Evolutionary conservation across 2,797 vertebrate genomes (phyloP).

Genomic region (Sebastes reedi): DNA sequence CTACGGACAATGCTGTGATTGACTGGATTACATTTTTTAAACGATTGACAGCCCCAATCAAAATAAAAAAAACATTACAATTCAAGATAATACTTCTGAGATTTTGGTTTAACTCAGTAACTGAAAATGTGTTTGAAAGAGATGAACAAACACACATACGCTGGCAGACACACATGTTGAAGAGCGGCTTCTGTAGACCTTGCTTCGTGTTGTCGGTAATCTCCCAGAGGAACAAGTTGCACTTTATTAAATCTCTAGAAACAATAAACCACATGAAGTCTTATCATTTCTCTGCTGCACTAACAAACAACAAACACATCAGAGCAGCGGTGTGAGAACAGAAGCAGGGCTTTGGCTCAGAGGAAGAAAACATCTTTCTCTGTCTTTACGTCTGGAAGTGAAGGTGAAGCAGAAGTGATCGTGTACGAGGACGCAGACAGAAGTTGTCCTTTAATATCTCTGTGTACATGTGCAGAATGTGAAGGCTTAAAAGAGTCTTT

Average conservation of each 20-base stretch:
- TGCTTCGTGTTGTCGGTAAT: constrained; percentile 57
- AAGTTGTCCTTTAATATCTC: background rate
- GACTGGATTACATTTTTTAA: too few species aligned
- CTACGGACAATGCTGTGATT: too few species aligned
- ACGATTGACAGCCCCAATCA: background rate
- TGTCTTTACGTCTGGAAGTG: background rate
- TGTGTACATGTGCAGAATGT: background rate
- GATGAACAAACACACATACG: background rate
- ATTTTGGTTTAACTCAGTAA: background rate
- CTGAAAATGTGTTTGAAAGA: constrained; percentile 12
- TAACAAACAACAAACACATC: constrained; percentile 35
- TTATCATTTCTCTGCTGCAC: constrained; percentile 36
- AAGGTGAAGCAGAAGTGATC: background rate
- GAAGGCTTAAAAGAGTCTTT: background rate
- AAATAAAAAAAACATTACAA: background rate
- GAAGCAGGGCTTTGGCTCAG: constrained; percentile 1
- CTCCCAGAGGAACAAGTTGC: constrained; percentile 53
- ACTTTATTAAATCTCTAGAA: constrained; percentile 55
- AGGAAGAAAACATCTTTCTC: constrained; percentile 19
- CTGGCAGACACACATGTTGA: constrained; percentile 15
- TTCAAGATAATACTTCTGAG: background rate
- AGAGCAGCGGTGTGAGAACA: constrained; percentile 22
- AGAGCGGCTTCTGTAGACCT: constrained; percentile 30
- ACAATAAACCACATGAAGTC: constrained; percentile 53
- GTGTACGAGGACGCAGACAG: background rate